Evolutionary conservation across 2,888 invertebrate species (phyloP).

Genomic region (Hemaris fuciformis): DNA sequence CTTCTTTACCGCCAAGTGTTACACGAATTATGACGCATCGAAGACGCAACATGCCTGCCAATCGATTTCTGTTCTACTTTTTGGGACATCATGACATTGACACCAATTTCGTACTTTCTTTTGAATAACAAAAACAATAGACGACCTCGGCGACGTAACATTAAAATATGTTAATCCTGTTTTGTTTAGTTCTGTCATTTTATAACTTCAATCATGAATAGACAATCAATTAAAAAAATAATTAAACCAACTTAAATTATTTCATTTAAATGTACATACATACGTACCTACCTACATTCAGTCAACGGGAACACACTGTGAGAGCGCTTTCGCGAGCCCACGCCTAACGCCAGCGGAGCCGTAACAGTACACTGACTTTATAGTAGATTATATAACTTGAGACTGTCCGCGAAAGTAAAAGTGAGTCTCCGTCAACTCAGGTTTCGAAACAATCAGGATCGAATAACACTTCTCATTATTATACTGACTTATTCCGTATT

Average conservation of each 20-base stretch:
- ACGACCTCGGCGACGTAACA: conserved; percentile 42
- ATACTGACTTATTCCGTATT: conserved; percentile 20
- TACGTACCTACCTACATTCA: conserved; percentile 16
- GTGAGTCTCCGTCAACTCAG: conserved; percentile 65
- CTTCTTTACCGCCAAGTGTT: conserved; percentile 40
- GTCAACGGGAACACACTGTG: conserved; percentile 30
- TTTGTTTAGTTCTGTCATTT: not conserved
- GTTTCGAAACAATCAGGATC: conserved; percentile 71
- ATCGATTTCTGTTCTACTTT: conserved; percentile 60
- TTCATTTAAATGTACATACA: not conserved
- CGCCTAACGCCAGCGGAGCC: conserved; percentile 46
- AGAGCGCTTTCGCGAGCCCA: conserved; percentile 66
- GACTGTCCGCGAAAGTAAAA: conserved; percentile 77
- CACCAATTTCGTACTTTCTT: conserved; percentile 65
- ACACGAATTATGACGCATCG: conserved; percentile 67
- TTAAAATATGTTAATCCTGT: not conserved
- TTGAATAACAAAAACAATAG: conserved; percentile 67
- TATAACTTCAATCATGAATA: not conserved
- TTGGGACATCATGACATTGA: conserved; percentile 61
- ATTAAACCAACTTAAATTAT: not conserved
- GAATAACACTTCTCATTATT: conserved; percentile 31
- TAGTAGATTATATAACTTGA: conserved; percentile 67
- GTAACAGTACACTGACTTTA: conserved; percentile 61
- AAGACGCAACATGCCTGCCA: conserved; percentile 53
- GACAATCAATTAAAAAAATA: not conserved